Percentiles rank a stretch among this genome's conserved stretches.
phyloP scores from a whole-genome alignment of 2,888 invertebrate genomes.

The Litoditis marina region DNA sequence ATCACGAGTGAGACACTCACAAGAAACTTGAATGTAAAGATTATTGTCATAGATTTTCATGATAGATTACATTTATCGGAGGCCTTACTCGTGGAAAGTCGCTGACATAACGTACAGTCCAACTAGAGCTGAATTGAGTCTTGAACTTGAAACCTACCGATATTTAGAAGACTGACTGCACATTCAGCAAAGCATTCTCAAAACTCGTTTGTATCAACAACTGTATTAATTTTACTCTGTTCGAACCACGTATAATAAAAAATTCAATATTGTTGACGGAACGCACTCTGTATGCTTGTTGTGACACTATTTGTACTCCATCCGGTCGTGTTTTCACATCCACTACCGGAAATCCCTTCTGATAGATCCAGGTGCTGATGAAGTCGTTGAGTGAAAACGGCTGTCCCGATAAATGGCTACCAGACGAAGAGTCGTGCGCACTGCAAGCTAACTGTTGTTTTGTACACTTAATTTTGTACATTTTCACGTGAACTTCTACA shows the following conservation, averaged over 20 bases:
- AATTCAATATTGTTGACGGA: not conserved
- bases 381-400: constrained; percentile 39
- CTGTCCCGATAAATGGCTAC: constrained; percentile 38
- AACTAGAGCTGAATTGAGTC: too few relatives aligned
- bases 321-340: constrained; percentile 18
- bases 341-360: constrained; percentile 44
- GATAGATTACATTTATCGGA: not conserved
- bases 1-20: too few relatives aligned
- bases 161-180: too few relatives aligned
- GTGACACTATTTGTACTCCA: not conserved
- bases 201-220: too few relatives aligned
- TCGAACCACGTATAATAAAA: not conserved
- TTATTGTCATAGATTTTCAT: constrained; percentile 5
- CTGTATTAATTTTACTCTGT: constrained; percentile 12
- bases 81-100: not conserved
- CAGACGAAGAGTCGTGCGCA: constrained; percentile 37
- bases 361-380: constrained; percentile 50
- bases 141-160: too few relatives aligned
- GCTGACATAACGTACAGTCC: too few relatives aligned
- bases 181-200: too few relatives aligned
- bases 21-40: too few relatives aligned
- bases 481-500: not conserved
- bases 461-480: too few relatives aligned
- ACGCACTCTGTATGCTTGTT: not conserved
- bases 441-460: constrained; percentile 16